A percentile compares a stretch with the other conserved stretches of the same genome.
Conservation (phyloP, 35 echinoderm and acorn worm species). For the Eucidaris tribuloides region DNA sequence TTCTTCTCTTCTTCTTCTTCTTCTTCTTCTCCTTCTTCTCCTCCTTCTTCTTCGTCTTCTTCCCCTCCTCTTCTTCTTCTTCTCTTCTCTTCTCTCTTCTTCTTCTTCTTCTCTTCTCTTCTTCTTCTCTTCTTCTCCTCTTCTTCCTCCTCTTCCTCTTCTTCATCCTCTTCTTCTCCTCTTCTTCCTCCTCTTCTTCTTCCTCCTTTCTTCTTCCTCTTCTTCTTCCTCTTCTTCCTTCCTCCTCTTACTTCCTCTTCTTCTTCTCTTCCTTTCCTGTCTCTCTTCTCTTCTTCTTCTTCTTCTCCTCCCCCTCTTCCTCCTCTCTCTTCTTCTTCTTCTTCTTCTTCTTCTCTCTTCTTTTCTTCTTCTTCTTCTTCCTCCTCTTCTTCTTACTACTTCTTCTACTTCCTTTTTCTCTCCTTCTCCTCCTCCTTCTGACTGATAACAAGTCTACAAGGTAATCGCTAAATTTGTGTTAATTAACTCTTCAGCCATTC, state of each 20-base stretch:
- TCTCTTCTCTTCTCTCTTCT: no score
- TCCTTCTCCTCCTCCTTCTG: background rate
- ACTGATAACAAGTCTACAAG: no score
- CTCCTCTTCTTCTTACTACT: no score
- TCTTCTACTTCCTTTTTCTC: background rate
- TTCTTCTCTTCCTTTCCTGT: background rate
- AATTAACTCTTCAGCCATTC: no score
- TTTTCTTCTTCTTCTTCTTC: background rate
- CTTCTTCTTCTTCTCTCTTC: background rate
- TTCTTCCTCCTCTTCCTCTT: background rate
- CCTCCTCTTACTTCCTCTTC: background rate
- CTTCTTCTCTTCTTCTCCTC: background rate
- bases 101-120: background rate
- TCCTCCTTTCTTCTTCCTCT: background rate
- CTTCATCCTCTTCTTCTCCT: background rate
- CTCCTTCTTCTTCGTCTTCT: no score
- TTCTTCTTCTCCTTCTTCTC: no score
- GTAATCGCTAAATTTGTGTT: no score
- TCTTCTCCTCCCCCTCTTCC: no score
- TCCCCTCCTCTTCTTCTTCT: no score
- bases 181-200: background rate
- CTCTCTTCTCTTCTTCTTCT: background rate
- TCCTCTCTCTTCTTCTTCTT: background rate
- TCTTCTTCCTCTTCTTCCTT: no score
- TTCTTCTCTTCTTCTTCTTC: no score